These are phyloP conservation scores for Hippopotamus amphibius DNA, from an alignment of 2,113 vertebrate genomes.

Conservation along the genomic window DNA sequence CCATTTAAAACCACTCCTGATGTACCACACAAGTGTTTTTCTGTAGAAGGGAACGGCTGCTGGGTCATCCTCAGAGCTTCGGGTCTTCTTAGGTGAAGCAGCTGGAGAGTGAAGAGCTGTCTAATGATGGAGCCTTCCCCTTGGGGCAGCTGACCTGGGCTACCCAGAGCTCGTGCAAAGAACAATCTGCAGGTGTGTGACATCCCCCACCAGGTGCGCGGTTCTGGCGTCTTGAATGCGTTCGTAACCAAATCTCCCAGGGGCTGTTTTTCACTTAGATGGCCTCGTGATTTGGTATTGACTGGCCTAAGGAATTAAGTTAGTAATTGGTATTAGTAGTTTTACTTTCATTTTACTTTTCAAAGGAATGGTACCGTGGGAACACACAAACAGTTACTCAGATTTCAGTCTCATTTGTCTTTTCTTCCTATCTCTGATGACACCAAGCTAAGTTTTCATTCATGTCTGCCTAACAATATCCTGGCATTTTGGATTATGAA, in stretches of 20 bases:
- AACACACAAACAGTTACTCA: background rate
- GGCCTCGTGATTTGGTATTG: conserved; percentile 21
- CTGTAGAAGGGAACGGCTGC: conserved; percentile 42
- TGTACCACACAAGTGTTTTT: conserved; percentile 59
- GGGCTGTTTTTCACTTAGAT: conserved; percentile 44
- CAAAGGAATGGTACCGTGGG: background rate
- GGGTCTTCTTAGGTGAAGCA: conserved; percentile 57
- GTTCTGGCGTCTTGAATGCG: background rate
- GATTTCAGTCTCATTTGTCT: conserved; percentile 3
- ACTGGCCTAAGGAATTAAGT: conserved; percentile 38
- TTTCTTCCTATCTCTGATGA: conserved; percentile 25
- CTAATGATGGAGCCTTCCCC: conserved; percentile 25
- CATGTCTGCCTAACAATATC: background rate
- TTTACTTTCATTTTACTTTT: conserved; percentile 9
- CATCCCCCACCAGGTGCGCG: background rate
- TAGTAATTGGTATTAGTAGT: background rate
- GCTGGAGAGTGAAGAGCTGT: conserved; percentile 8
- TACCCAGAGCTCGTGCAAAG: background rate
- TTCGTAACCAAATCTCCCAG: conserved; percentile 5
- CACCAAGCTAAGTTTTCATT: background rate
- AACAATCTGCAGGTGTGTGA: background rate
- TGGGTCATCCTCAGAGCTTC: conserved; percentile 3
- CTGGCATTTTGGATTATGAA: conserved; percentile 20
- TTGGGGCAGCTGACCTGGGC: conserved; percentile 5
- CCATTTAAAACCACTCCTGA: conserved; percentile 71